Percentiles rank a stretch among this genome's conserved stretches.
phyloP scores from a whole-genome alignment of 2,113 vertebrate genomes.

The Epinephelus lanceolatus region DNA sequence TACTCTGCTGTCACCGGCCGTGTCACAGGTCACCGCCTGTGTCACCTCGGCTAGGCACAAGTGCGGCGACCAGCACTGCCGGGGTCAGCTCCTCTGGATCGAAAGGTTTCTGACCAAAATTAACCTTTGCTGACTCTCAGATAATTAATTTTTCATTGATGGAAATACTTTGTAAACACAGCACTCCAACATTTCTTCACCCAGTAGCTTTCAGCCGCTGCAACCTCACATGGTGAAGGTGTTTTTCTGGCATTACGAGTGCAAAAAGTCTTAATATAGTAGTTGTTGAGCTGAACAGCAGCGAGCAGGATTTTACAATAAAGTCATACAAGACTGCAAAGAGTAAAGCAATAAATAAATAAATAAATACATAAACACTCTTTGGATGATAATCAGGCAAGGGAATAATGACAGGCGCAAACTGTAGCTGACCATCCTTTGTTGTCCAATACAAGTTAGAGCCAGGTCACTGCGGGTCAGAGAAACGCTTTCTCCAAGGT shows the following conservation, averaged over 20 bases:
- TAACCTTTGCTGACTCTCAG: conserved; percentile 91
- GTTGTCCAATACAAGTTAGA: conserved; percentile 57
- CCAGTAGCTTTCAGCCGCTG: neutral
- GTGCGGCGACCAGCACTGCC: conserved; percentile 84
- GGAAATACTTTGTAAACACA: conserved; percentile 83
- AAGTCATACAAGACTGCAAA: neutral
- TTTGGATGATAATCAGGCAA: neutral
- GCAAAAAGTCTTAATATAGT: neutral
- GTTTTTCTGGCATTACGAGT: neutral
- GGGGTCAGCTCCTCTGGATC: conserved; percentile 91
- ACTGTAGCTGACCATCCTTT: conserved; percentile 59
- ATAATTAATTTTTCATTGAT: conserved; percentile 96
- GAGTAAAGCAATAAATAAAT: neutral
- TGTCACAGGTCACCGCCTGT: conserved; percentile 91
- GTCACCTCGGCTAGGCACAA: conserved; percentile 88
- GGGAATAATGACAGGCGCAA: conserved; percentile 32
- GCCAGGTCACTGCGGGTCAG: conserved; percentile 70
- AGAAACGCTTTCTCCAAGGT: conserved; percentile 68
- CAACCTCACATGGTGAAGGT: conserved; percentile 5
- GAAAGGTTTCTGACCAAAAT: conserved; percentile 95
- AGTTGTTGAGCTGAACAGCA: neutral
- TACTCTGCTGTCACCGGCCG: conserved; percentile 88
- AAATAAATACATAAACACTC: neutral
- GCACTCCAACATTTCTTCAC: conserved; percentile 39
- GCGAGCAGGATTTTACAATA: neutral